Base-by-base conservation (phyloP, 2,888 invertebrate genomes). In the Atrina japonica region DNA sequence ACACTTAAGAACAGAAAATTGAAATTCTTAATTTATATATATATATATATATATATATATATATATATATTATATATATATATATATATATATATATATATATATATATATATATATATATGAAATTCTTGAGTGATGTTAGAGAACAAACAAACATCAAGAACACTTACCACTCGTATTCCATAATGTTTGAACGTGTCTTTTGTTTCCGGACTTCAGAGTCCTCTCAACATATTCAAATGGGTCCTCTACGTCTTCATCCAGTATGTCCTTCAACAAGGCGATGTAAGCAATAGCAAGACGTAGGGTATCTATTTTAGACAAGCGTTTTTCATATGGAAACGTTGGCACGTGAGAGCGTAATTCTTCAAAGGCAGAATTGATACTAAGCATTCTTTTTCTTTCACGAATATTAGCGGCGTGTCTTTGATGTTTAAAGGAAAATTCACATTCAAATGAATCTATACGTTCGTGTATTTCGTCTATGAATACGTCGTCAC, bases 271-370 rank as follows among this genome's bases (percentile, higher is more conserved):
- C 59, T 89, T 82, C 16, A 99, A 93, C 58, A 99, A 92, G 1
- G 97, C 97, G 81, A 99, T 82, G 92, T 99, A 99, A 0, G 98
- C 98, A 76, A 99, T 99, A 47, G 99, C 99, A 82, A 99, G 92
- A 0, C 98, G 94, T 40, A 99, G 93, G 0, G 99, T 99, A 92
- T 99, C 99, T 86, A 99, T 99, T 92, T 99, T 99, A 87, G 98
- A 98, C 41, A 99, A 93, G 27, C 99, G 93, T 91, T 99, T 99
- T 92, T 99, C 99, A 91, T 98, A 99, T 0, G 99, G 99, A 91
- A 99, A 99, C 73, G 99, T 99, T 59, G 99, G 99, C 84, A 99
- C 98, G 92, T 98, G 98, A 83, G 96, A 95, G 66, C 99, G 94
- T 88, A 99, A 94, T 91, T 98, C 98, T 93, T 99, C 98, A 93